phyloP scores from a whole-genome alignment of 2,797 vertebrate species.

The Sphenodon punctatus region DNA sequence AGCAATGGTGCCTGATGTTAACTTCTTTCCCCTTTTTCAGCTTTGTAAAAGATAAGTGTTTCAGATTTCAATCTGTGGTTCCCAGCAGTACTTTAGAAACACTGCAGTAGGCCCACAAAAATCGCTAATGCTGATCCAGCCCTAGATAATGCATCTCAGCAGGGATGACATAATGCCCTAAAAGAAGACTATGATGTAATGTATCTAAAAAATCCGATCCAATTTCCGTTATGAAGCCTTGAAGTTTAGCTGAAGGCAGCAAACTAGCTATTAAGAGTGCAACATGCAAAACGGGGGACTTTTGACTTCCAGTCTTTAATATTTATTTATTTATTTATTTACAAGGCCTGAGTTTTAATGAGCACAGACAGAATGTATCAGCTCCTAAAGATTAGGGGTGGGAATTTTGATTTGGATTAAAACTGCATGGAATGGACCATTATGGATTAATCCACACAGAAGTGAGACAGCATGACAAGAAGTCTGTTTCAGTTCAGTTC shows the following conservation, averaged over 20 bases:
- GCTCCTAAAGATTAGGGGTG: constrained; percentile 25
- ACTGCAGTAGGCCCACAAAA: constrained; percentile 81
- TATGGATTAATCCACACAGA: no score
- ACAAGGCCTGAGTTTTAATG: constrained; percentile 37
- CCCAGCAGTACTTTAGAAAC: constrained; percentile 79
- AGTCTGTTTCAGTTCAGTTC: no score
- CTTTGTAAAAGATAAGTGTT: constrained; percentile 77
- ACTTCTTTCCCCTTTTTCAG: constrained; percentile 70
- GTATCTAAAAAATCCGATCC: constrained; percentile 78
- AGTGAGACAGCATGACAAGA: no score
- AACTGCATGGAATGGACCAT: no score
- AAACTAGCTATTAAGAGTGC: constrained; percentile 71
- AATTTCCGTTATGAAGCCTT: constrained; percentile 75
- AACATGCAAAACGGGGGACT: constrained; percentile 43
- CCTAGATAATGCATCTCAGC: constrained; percentile 81
- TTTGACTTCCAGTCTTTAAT: constrained; percentile 37
- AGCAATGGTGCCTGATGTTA: constrained; percentile 62
- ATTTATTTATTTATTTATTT: constrained; percentile 18
- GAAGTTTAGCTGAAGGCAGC: constrained; percentile 72
- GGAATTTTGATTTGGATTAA: no score
- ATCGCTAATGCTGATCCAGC: constrained; percentile 79
- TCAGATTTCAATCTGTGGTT: constrained; percentile 81
- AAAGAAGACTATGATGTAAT: constrained; percentile 86
- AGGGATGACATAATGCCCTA: constrained; percentile 86
- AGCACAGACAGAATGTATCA: background rate